Conservation (phyloP, 2,888 invertebrate species). For the Melanargia galathea region DNA sequence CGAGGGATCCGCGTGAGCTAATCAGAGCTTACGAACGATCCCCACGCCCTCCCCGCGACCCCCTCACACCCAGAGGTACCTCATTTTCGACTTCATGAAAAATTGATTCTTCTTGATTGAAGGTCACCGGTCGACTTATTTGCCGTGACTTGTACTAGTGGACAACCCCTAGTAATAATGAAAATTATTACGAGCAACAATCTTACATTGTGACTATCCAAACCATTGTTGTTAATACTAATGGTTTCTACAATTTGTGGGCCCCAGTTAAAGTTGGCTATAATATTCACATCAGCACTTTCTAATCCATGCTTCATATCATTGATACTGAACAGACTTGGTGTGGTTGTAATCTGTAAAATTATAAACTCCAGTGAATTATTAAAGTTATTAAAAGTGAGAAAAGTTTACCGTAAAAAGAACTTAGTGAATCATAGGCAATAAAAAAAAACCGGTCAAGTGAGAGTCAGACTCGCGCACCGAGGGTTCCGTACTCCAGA, state of each 20-base stretch:
- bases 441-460: conserved; percentile 3
- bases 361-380: conserved; percentile 10
- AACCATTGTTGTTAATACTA: conserved; percentile 47
- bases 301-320: conserved; percentile 78
- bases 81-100: too few relatives aligned
- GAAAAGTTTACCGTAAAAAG: not conserved
- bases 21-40: too few relatives aligned
- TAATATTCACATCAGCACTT: conserved; percentile 81
- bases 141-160: too few relatives aligned
- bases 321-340: conserved; percentile 85
- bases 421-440: conserved; percentile 9
- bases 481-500: too few relatives aligned
- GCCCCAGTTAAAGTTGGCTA: conserved; percentile 85
- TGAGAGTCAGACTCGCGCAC: too few relatives aligned
- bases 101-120: too few relatives aligned
- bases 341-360: conserved; percentile 85
- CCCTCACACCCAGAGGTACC: too few relatives aligned
- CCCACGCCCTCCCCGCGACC: too few relatives aligned
- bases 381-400: conserved; percentile 9
- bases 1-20: too few relatives aligned
- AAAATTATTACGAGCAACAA: not conserved
- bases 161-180: too few relatives aligned
- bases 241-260: conserved; percentile 85
- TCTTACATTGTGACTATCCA: conserved; percentile 47
- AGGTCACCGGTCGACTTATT: too few relatives aligned